Evolutionary conservation across 2,888 invertebrate species (phyloP), one percentile per base, ranked within the genome.

Genomic region (Agrilus cyanescens): DNA sequence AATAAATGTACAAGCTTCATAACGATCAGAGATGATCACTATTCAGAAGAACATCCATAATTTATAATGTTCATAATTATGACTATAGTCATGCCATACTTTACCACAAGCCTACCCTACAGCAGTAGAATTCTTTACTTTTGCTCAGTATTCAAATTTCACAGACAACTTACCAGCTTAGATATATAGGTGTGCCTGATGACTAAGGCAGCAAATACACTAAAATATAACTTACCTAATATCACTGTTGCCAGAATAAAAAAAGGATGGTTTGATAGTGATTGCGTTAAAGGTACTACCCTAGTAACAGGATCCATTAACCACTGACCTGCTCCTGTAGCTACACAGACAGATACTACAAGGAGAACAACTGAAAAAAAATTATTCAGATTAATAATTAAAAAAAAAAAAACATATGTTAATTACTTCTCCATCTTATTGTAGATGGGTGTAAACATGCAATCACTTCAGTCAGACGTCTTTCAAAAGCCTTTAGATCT

Each of bases 401-500:
- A 8, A 10, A 25, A 25, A 3, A 10, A 38, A 32, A 33, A 32
- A 43, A 40, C 32, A 45, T 31, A 20, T 20, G 46, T 45, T 50
- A 73, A 78, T 75, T 76, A 93, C 94, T 83, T 76, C 95, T 80
- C 97, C 97, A 98, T 68, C 94, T 78, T 56, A 84, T 78, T 40
- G 96, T 94, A 37, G 90, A 83, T 30, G 97, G 97, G 63, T 94
- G 90, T 54, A 96, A 77, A 63, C 93, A 90, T 53, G 89, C 84
- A 61, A 98, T 94, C 12, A 97, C 96, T 74, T 98, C 97, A 1
- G 95, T 97, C 16, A 98, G 72, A 41, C 97, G 79, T 51, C 96
- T 78, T 69, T 98, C 97, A 67, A 97, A 97, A 32, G 96, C 96
- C 70, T 96, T 97, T 55, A 98, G 74, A 76, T 98, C 97, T 88